Percentiles rank a stretch among this genome's conserved stretches.
phyloP scores from a whole-genome alignment of 2,888 invertebrate species.

The Hyposoter didymator region DNA sequence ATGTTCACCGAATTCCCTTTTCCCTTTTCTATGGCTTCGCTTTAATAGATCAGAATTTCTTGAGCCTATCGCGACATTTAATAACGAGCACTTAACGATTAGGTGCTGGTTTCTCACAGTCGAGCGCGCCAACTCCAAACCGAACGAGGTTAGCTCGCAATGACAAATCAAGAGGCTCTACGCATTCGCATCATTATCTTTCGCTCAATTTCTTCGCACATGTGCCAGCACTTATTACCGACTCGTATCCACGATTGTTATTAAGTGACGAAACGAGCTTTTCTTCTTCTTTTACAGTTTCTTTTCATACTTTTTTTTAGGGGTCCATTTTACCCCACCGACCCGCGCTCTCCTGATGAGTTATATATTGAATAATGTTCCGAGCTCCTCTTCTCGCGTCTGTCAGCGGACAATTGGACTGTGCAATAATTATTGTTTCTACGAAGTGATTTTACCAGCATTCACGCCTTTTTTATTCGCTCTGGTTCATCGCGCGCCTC shows the following conservation, averaged over 20 bases:
- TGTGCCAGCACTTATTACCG: background rate
- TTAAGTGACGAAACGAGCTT: background rate
- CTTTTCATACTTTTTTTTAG: background rate
- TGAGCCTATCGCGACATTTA: conserved; percentile 71
- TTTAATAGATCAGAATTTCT: conserved; percentile 71
- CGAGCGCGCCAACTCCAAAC: conserved; percentile 46
- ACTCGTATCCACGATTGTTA: background rate
- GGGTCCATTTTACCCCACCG: conserved; percentile 2
- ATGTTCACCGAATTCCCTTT: conserved; percentile 28
- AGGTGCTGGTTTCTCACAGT: conserved; percentile 65
- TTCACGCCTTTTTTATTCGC: conserved; percentile 8
- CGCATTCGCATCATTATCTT: conserved; percentile 49
- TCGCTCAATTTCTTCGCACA: conserved; percentile 17
- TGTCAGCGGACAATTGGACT: conserved; percentile 45
- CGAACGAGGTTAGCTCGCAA: conserved; percentile 47
- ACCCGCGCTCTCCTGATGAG: background rate
- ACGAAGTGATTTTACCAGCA: conserved; percentile 42
- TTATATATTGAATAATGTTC: background rate
- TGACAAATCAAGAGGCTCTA: conserved; percentile 42
- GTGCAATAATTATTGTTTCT: conserved; percentile 54
- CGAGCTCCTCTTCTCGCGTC: conserved; percentile 39
- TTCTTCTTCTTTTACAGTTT: background rate
- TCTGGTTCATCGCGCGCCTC: background rate
- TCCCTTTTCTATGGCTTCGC: conserved; percentile 33
- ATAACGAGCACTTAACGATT: conserved; percentile 70